Percentiles rank a stretch among this genome's conserved stretches.
Evolutionary conservation across 2,113 vertebrate genomes (phyloP).

Genomic region (Verasper variegatus): DNA sequence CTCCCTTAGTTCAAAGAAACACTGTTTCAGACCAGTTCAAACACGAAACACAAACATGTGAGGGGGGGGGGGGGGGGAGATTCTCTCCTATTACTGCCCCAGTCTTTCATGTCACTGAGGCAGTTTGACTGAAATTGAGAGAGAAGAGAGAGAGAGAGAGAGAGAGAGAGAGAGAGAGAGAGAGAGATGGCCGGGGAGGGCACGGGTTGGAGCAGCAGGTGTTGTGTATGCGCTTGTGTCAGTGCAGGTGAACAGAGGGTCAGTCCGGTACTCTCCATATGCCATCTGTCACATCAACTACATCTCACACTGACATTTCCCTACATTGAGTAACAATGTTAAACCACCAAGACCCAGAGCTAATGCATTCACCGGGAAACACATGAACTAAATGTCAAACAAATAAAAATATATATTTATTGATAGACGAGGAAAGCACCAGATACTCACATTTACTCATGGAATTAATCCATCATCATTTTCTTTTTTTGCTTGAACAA

Average conservation of each 20-base stretch:
- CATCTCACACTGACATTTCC: slow-evolving; percentile 62
- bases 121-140: slow-evolving; percentile 25
- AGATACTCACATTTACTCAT: neutral
- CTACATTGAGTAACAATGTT: slow-evolving; percentile 37
- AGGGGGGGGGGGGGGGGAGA: neutral
- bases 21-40: neutral
- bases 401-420: neutral
- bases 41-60: neutral
- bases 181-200: neutral
- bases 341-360: slow-evolving; percentile 13
- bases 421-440: neutral
- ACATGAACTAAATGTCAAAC: neutral
- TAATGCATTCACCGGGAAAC: neutral
- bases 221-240: slow-evolving; percentile 33
- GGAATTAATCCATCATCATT: neutral
- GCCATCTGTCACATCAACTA: slow-evolving; percentile 70
- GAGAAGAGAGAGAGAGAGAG: neutral
- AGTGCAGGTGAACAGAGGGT: slow-evolving; percentile 65
- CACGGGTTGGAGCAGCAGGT: slow-evolving; percentile 38
- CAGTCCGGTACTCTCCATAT: slow-evolving; percentile 59
- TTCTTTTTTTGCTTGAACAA: neutral
- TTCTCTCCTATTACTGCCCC: slow-evolving; percentile 2
- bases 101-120: slow-evolving; percentile 10
- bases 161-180: neutral
- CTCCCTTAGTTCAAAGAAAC: slow-evolving; percentile 14